A percentile compares a stretch with the other conserved stretches of the same genome.
phyloP scores from a whole-genome alignment of 2,888 invertebrate species.

The Malacosoma neustria region DNA sequence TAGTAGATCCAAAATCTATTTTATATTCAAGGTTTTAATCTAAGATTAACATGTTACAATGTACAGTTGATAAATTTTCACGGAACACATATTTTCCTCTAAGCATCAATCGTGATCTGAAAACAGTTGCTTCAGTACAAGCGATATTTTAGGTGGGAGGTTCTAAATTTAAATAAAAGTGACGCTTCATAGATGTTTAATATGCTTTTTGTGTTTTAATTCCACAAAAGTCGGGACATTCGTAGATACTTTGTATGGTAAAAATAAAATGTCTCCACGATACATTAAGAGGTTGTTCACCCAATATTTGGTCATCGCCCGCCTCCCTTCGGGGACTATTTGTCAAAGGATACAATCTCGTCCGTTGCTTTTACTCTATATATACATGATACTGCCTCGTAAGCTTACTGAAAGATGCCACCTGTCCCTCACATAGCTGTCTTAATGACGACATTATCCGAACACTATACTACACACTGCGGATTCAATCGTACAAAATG shows the following conservation, averaged over 20 bases:
- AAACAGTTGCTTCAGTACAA: neutral
- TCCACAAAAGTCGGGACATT: constrained; percentile 15
- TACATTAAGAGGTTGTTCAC: constrained; percentile 72
- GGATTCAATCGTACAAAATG: too few relatives aligned
- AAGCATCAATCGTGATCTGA: neutral
- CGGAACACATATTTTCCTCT: neutral
- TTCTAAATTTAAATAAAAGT: neutral
- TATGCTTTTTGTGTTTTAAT: neutral
- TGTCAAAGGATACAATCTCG: constrained; percentile 55
- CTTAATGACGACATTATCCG: neutral
- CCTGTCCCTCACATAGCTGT: constrained; percentile 27
- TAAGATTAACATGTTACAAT: neutral
- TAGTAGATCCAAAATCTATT: neutral
- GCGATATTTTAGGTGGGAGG: neutral
- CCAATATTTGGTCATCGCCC: constrained; percentile 68
- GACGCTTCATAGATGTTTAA: neutral
- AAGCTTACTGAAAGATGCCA: constrained; percentile 32
- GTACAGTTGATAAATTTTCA: neutral
- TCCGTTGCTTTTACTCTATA: constrained; percentile 32
- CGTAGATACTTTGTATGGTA: constrained; percentile 49
- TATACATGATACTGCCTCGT: constrained; percentile 25
- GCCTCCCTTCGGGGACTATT: constrained; percentile 49
- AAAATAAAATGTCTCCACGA: constrained; percentile 70
- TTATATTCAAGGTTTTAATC: neutral
- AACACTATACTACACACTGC: too few relatives aligned